Conservation (phyloP, 2,888 invertebrate genomes). For the Acanthosoma haemorrhoidale region DNA sequence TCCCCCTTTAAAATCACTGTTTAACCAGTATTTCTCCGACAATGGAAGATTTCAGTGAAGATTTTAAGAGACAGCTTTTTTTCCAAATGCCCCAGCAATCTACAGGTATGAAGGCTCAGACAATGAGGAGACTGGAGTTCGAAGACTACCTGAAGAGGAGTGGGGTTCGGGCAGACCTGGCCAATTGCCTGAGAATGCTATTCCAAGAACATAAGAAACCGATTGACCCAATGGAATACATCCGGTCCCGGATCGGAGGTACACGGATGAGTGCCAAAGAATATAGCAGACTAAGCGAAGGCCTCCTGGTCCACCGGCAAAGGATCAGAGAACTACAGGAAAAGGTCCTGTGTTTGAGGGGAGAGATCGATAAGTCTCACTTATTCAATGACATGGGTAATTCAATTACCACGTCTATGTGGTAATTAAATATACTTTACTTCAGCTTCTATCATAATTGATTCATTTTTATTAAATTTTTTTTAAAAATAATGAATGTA, state of each 20-base stretch:
- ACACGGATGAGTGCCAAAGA: neutral
- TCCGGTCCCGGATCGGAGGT: neutral
- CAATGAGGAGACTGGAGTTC: neutral
- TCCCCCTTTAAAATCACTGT: neutral
- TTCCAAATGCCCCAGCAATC: neutral
- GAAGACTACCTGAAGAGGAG: neutral
- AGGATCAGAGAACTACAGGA: neutral
- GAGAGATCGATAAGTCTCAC: too few species aligned
- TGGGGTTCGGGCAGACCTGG: neutral
- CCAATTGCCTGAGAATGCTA: neutral
- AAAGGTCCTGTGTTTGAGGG: neutral
- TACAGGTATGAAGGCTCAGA: neutral
- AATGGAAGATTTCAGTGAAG: neutral
- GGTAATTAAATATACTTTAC: too few species aligned
- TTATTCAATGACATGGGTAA: too few species aligned
- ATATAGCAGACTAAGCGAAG: neutral
- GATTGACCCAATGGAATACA: neutral
- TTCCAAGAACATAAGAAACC: neutral
- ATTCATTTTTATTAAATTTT: too few species aligned
- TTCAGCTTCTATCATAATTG: too few species aligned
- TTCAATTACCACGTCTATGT: too few species aligned
- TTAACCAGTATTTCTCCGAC: neutral
- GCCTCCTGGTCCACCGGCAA: neutral
- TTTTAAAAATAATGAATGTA: too few species aligned
- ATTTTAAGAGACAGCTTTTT: neutral